Conservation (phyloP, 2,888 invertebrate species). For the Aphrophora alni region DNA sequence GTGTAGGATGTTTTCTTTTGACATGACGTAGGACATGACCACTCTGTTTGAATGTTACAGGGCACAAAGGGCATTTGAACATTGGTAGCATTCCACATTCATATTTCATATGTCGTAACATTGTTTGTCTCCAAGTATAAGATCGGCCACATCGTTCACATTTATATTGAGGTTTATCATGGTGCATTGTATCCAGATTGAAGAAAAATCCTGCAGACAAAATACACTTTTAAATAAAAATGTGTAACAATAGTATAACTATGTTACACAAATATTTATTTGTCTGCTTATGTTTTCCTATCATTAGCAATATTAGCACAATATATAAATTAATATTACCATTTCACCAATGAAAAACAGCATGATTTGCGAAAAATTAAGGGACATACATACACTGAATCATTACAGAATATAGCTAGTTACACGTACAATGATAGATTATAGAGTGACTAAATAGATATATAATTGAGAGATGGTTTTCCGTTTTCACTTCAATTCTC, state of each 20-base stretch:
- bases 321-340: too few relatives aligned
- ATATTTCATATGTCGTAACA: conserved; percentile 51
- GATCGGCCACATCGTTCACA: conserved; percentile 53
- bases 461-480: too few relatives aligned
- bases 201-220: not conserved
- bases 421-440: too few relatives aligned
- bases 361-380: too few relatives aligned
- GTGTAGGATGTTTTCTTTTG: conserved; percentile 32
- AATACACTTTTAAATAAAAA: not conserved
- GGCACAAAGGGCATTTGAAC: conserved; percentile 31
- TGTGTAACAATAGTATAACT: not conserved
- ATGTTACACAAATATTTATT: too few relatives aligned
- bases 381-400: too few relatives aligned
- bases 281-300: too few relatives aligned
- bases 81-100: conserved; percentile 48
- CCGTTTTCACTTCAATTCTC: too few relatives aligned
- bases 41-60: conserved; percentile 33
- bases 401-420: too few relatives aligned
- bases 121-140: conserved; percentile 54
- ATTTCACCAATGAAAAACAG: too few relatives aligned
- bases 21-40: conserved; percentile 31
- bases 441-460: too few relatives aligned
- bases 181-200: not conserved
- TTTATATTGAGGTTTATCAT: not conserved
- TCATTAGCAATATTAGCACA: too few relatives aligned